Evolutionary conservation across 2,888 invertebrate genomes (phyloP).

Genomic region (Erebia epiphron): DNA sequence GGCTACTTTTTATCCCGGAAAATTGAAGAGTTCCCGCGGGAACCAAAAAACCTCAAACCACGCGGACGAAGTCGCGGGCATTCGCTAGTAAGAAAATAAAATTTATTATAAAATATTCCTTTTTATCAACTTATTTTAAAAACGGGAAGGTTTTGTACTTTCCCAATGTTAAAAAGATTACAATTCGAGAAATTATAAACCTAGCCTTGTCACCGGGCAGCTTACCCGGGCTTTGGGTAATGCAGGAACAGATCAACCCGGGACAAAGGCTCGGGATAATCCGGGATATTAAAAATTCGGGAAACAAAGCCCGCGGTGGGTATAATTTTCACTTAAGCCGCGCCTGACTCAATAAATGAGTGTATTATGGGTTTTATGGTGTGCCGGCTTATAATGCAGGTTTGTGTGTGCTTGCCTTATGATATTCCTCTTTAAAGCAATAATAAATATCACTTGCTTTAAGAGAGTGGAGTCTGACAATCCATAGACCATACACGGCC

Average conservation of each 20-base stretch:
- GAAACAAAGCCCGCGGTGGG: slow-evolving; percentile 43
- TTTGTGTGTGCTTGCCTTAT: not conserved
- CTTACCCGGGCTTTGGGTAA: slow-evolving; percentile 22
- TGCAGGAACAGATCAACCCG: slow-evolving; percentile 27
- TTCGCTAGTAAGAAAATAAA: too few species aligned
- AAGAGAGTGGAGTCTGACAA: too few species aligned
- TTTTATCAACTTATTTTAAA: too few species aligned
- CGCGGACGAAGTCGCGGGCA: too few species aligned
- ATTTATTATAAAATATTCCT: too few species aligned
- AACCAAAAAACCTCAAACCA: too few species aligned
- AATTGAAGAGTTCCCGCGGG: too few species aligned
- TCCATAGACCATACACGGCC: too few species aligned
- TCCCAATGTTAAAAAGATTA: not conserved
- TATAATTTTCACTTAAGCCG: slow-evolving; percentile 44
- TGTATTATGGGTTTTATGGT: slow-evolving; percentile 19
- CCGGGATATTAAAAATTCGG: slow-evolving; percentile 50
- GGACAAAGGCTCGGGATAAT: slow-evolving; percentile 44
- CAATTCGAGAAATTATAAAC: not conserved
- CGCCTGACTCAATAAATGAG: slow-evolving; percentile 24
- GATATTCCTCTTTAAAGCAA: too few species aligned
- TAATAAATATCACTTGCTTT: too few species aligned
- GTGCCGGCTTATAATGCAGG: not conserved
- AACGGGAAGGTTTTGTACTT: not conserved
- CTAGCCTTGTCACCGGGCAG: slow-evolving; percentile 16
- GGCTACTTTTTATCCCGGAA: too few species aligned